These are phyloP conservation scores for Apis dorsata DNA, from an alignment of 1,140 invertebrate genomes.

Conservation along the genomic window DNA sequence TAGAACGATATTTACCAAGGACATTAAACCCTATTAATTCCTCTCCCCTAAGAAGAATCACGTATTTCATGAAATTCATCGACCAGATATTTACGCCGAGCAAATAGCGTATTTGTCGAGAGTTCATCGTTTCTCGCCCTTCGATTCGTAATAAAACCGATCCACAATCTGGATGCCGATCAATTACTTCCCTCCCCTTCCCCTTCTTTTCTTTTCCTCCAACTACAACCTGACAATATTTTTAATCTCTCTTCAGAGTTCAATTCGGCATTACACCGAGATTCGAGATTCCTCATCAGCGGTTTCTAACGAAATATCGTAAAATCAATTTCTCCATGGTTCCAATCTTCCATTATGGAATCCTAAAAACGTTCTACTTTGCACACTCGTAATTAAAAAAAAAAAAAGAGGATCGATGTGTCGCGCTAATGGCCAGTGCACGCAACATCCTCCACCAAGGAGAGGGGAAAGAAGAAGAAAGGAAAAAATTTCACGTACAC, in stretches of 20 bases:
- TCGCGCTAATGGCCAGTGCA: constrained; percentile 37
- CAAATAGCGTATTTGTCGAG: neutral
- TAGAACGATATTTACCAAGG: neutral
- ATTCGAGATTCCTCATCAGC: neutral
- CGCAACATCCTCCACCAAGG: neutral
- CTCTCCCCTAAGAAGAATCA: too few relatives aligned
- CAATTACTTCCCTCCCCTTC: neutral
- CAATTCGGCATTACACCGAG: neutral
- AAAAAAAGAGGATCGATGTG: neutral
- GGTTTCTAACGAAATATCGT: neutral
- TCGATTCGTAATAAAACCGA: constrained; percentile 1
- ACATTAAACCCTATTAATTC: neutral
- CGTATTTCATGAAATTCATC: neutral
- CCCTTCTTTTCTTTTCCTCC: neutral
- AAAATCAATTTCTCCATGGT: constrained; percentile 21
- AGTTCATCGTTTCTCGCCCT: neutral
- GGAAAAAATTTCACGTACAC: constrained; percentile 17
- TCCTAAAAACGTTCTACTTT: neutral
- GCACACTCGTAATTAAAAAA: neutral
- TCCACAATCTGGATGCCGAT: neutral
- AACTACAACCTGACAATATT: constrained; percentile 24
- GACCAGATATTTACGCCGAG: neutral
- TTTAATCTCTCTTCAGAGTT: constrained; percentile 31
- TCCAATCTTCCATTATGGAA: constrained; percentile 29
- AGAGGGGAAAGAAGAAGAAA: too few relatives aligned